These are phyloP conservation scores for Ficedula albicollis DNA, from an alignment of 2,797 vertebrate species.

Conservation along the genomic window DNA sequence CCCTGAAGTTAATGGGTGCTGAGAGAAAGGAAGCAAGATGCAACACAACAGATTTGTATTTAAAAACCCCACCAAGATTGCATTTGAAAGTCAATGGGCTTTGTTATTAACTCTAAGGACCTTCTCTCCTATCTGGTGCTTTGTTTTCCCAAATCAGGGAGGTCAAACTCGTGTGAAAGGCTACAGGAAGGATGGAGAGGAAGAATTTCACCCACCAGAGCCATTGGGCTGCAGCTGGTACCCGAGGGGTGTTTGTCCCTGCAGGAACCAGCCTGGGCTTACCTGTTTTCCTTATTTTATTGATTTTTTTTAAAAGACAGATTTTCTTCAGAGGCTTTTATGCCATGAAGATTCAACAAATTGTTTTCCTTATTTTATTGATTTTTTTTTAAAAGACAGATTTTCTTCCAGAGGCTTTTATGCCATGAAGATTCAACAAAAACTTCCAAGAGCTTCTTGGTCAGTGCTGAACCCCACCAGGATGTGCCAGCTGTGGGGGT, in stretches of 20 bases:
- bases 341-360: not conserved
- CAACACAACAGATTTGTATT: not conserved
- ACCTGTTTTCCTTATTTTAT: not conserved
- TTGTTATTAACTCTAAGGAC: not conserved
- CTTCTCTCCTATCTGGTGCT: not conserved
- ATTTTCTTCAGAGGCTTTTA: not conserved
- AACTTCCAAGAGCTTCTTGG: not conserved
- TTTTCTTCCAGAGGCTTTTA: not conserved
- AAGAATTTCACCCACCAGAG: not conserved
- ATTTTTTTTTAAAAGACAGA: not conserved
- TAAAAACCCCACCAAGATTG: not conserved
- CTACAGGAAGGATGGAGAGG: not conserved
- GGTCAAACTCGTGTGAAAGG: not conserved
- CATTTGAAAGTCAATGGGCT: constrained; percentile 38
- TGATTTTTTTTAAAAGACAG: not conserved
- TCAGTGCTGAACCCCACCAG: not conserved
- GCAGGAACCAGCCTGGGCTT: not conserved
- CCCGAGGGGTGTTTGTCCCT: not conserved
- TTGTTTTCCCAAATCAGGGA: not conserved
- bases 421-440: not conserved
- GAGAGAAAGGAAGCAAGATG: constrained; percentile 15
- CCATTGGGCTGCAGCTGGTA: not conserved
- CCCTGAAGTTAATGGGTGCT: not conserved
- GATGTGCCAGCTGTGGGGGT: not conserved
- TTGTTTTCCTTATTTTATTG: not conserved